phyloP scores from a whole-genome alignment of 1,140 invertebrate species.

The Condylostylus longicornis region DNA sequence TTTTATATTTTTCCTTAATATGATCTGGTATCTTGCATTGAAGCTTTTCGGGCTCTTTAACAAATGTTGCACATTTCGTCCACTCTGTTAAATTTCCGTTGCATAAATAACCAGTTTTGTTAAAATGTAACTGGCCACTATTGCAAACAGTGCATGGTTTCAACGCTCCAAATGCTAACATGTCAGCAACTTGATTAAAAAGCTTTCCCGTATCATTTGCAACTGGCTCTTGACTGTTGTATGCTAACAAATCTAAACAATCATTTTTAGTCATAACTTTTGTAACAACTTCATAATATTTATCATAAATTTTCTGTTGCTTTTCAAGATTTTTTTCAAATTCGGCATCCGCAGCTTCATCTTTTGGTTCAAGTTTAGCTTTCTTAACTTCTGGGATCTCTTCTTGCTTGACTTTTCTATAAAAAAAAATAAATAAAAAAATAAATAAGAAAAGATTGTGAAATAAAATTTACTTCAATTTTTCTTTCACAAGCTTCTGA shows the following conservation, averaged over 20 bases:
- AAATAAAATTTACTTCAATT: constrained; percentile 42
- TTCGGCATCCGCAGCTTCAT: constrained; percentile 35
- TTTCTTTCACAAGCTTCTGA: constrained; percentile 47
- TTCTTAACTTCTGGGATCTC: constrained; percentile 48
- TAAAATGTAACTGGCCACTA: constrained; percentile 52
- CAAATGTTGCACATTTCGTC: constrained; percentile 68
- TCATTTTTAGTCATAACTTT: constrained; percentile 40
- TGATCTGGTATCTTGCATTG: constrained; percentile 56
- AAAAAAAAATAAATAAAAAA: constrained; percentile 15
- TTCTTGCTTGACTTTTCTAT: constrained; percentile 39
- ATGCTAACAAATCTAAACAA: constrained; percentile 47
- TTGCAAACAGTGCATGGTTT: constrained; percentile 67
- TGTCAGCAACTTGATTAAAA: constrained; percentile 63
- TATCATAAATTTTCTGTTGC: constrained; percentile 69
- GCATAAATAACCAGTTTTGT: constrained; percentile 66
- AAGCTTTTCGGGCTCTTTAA: constrained; percentile 56
- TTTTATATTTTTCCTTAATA: constrained; percentile 41
- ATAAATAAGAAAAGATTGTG: too few relatives aligned
- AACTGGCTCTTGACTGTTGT: constrained; percentile 56
- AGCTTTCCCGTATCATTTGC: constrained; percentile 49
- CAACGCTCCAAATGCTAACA: constrained; percentile 75
- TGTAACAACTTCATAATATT: constrained; percentile 39
- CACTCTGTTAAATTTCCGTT: constrained; percentile 73
- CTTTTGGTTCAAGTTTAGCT: constrained; percentile 45
- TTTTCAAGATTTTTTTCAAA: constrained; percentile 44